A percentile compares a stretch with the other conserved stretches of the same genome.
Conservation (phyloP, 2,888 invertebrate genomes). For the Meghimatium bilineatum region DNA sequence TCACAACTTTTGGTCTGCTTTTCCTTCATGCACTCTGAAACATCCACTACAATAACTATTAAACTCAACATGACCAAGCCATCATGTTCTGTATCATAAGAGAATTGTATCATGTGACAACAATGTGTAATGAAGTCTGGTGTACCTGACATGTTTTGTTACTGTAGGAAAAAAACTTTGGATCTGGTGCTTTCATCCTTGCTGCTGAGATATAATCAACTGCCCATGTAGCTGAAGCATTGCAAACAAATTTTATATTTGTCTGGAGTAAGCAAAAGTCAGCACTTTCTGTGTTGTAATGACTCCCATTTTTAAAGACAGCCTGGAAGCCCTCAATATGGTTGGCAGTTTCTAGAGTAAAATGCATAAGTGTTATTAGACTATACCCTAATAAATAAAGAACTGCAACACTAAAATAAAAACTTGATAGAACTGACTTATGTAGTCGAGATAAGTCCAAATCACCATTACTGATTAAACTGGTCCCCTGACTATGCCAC, state of each 20-base stretch:
- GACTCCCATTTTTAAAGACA: slow-evolving; percentile 22
- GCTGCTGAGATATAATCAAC: background rate
- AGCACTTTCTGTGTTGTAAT: background rate
- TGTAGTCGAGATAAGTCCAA: background rate
- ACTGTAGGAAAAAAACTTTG: slow-evolving; percentile 4
- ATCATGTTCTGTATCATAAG: background rate
- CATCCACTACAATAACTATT: background rate
- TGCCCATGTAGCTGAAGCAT: background rate
- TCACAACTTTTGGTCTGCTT: too few species aligned
- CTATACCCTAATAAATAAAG: too few species aligned
- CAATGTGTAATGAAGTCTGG: background rate
- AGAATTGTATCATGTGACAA: background rate
- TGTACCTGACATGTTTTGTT: slow-evolving; percentile 27
- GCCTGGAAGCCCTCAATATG: slow-evolving; percentile 18
- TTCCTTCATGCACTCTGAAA: too few species aligned
- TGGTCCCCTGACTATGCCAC: background rate
- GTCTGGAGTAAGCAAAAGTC: background rate
- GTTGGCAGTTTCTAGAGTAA: background rate
- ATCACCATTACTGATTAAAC: background rate
- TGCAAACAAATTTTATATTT: slow-evolving; percentile 2
- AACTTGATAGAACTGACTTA: background rate
- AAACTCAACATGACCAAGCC: background rate
- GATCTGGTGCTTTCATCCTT: slow-evolving; percentile 26
- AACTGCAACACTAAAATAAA: background rate
- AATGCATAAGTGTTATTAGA: too few species aligned